Conservation (phyloP, 2,797 vertebrate species). For the Poecilia wingei region DNA sequence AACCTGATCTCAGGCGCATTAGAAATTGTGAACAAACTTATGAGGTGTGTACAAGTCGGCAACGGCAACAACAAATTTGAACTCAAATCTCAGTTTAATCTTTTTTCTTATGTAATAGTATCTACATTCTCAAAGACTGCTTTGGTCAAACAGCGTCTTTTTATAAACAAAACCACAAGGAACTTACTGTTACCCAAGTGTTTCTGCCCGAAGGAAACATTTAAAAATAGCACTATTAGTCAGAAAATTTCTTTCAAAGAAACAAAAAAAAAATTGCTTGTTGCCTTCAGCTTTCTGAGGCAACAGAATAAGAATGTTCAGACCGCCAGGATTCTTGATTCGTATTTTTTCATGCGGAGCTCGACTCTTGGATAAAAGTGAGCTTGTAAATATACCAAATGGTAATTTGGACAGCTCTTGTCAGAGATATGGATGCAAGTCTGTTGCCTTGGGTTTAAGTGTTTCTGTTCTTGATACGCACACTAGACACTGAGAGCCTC, state of each 20-base stretch:
- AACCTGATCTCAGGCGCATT: neutral
- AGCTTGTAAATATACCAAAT: slow-evolving; percentile 48
- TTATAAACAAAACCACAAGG: slow-evolving; percentile 27
- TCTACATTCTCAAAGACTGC: slow-evolving; percentile 13
- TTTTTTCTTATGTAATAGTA: slow-evolving; percentile 9
- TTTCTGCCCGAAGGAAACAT: slow-evolving; percentile 25
- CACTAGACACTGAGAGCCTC: slow-evolving; percentile 52
- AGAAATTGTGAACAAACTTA: neutral
- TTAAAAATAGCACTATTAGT: slow-evolving; percentile 69
- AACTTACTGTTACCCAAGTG: slow-evolving; percentile 45
- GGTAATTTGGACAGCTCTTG: slow-evolving; percentile 31
- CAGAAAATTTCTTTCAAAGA: slow-evolving; percentile 47
- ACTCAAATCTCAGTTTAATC: neutral
- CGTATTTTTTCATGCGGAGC: slow-evolving; percentile 29
- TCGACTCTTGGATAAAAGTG: slow-evolving; percentile 39
- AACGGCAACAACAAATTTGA: slow-evolving; percentile 20
- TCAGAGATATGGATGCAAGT: slow-evolving; percentile 32
- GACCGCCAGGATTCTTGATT: slow-evolving; percentile 21
- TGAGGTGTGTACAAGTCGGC: neutral
- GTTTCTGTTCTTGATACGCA: slow-evolving; percentile 53
- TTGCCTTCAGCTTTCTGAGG: slow-evolving; percentile 59
- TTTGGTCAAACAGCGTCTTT: slow-evolving; percentile 20
- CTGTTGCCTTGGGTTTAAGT: slow-evolving; percentile 50
- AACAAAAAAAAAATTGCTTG: slow-evolving; percentile 16
- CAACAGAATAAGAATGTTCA: slow-evolving; percentile 52